These are phyloP conservation scores for Plagodis dolabraria DNA, from an alignment of 2,888 invertebrate species.

Conservation along the genomic window DNA sequence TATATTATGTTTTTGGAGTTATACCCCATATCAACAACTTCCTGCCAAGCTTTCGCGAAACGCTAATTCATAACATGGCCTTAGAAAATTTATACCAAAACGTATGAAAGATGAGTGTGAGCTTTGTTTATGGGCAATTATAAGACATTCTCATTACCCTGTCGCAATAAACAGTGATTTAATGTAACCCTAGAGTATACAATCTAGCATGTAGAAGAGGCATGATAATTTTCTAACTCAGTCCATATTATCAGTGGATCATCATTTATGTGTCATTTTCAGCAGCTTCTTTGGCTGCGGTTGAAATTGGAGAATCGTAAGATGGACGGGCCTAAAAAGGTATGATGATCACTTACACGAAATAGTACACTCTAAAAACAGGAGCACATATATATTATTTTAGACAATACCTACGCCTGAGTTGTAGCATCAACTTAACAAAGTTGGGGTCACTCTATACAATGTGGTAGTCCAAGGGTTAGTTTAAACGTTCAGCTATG, in stretches of 20 bases:
- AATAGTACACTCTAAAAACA: no score
- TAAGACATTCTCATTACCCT: conserved; percentile 25
- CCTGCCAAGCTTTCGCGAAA: not conserved
- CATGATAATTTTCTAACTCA: not conserved
- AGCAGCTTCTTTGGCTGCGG: not conserved
- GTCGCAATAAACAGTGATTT: conserved; percentile 24
- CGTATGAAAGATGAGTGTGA: conserved; percentile 11
- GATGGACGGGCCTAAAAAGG: no score
- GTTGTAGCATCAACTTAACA: no score
- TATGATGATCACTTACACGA: no score
- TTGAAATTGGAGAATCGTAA: no score
- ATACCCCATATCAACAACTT: no score
- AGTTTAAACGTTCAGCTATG: no score
- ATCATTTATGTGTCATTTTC: not conserved
- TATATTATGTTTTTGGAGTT: no score
- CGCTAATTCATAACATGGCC: conserved; percentile 12
- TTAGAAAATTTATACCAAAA: conserved; percentile 19
- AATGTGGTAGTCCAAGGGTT: no score
- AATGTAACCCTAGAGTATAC: not conserved
- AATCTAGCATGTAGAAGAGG: not conserved
- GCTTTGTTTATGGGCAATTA: conserved; percentile 26
- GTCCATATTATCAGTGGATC: conserved; percentile 1
- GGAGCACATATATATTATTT: no score
- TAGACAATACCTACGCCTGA: no score
- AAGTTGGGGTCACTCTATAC: no score